These are phyloP conservation scores for Prunella himalayana DNA, from an alignment of 2,113 vertebrate genomes.

Conservation along the genomic window DNA sequence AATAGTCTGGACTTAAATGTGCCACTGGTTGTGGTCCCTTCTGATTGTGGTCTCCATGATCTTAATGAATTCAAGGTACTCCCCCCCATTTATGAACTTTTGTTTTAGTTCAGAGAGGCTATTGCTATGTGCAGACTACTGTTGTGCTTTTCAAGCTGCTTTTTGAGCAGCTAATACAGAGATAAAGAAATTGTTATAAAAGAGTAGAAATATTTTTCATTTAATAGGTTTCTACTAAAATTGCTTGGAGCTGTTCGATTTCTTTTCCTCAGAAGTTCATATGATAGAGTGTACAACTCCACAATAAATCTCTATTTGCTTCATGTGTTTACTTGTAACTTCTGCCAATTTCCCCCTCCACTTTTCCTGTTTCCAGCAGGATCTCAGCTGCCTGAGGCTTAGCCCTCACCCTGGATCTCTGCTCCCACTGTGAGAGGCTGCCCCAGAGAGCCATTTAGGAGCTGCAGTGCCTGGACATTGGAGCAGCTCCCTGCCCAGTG, in stretches of 20 bases:
- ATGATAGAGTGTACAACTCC: not conserved
- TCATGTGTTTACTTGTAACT: not conserved
- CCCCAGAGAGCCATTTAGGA: not conserved
- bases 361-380: not conserved
- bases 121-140: not conserved
- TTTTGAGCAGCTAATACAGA: not conserved
- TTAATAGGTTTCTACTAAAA: not conserved
- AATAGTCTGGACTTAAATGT: not conserved
- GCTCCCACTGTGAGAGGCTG: not conserved
- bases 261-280: not conserved
- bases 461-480: not conserved
- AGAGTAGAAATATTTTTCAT: not conserved
- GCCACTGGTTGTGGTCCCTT: not conserved
- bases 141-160: not conserved
- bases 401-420: not conserved
- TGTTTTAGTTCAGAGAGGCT: not conserved
- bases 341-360: not conserved
- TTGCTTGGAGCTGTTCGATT: not conserved
- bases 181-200: not conserved
- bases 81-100: not conserved
- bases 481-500: not conserved
- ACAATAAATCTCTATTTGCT: not conserved
- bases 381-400: not conserved
- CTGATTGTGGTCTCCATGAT: not conserved
- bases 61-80: not conserved